Evolutionary conservation across 2,888 invertebrate species (phyloP).

Genomic region (Fragum sueziense): DNA sequence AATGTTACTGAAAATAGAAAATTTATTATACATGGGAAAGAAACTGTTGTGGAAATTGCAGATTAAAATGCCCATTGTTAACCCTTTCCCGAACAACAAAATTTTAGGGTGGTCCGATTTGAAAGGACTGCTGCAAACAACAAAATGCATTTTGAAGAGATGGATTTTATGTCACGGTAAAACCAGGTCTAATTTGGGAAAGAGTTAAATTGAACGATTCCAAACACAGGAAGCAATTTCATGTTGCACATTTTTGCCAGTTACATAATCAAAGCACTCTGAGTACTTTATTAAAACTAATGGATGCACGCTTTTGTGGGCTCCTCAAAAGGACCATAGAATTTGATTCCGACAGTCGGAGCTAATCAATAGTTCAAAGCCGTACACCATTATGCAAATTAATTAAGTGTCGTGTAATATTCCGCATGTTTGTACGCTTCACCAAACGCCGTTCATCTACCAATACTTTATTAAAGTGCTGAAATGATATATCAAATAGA

Average conservation of each 20-base stretch:
- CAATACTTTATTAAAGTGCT: neutral
- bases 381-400: constrained; percentile 17
- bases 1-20: too few species aligned
- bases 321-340: neutral
- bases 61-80: too few species aligned
- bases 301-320: neutral
- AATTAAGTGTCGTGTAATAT: constrained; percentile 15
- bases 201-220: neutral
- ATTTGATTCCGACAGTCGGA: neutral
- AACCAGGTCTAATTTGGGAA: too few species aligned
- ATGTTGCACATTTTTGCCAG: constrained; percentile 1
- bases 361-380: constrained; percentile 7
- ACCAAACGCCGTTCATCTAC: neutral
- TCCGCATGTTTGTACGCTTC: constrained; percentile 7
- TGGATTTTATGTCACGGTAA: too few species aligned
- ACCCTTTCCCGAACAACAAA: too few species aligned
- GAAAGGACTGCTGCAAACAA: too few species aligned
- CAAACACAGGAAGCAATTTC: neutral
- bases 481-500: too few species aligned
- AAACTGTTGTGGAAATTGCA: too few species aligned
- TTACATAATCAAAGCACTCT: constrained; percentile 9
- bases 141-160: too few species aligned
- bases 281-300: constrained; percentile 8
- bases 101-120: too few species aligned
- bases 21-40: too few species aligned